Conservation (phyloP, 2,888 invertebrate genomes). For the Agrenia bidenticulata region DNA sequence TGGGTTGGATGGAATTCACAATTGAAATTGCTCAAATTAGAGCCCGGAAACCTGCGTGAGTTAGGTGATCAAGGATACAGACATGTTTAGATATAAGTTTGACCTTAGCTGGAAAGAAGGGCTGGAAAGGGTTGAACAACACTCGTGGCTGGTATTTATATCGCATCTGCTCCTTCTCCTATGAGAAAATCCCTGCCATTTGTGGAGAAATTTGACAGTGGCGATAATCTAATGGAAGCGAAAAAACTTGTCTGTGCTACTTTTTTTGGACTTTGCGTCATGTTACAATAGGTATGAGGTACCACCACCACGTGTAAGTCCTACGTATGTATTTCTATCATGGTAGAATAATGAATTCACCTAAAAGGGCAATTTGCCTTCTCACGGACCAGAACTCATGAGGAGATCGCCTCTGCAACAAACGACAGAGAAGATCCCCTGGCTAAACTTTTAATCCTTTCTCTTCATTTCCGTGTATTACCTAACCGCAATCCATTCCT, state of each 20-base stretch:
- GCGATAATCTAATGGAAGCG: constrained; percentile 53
- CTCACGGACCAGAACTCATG: constrained; percentile 24
- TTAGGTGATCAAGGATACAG: constrained; percentile 9
- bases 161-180: constrained; percentile 38
- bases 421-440: neutral
- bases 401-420: constrained; percentile 11
- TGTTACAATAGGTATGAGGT: constrained; percentile 22
- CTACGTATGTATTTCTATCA: neutral
- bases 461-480: constrained; percentile 23
- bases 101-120: too few species aligned
- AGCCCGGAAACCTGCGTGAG: constrained; percentile 16
- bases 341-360: constrained; percentile 45
- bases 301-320: constrained; percentile 12
- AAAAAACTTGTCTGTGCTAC: constrained; percentile 54
- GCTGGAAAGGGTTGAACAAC: too few species aligned
- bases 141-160: constrained; percentile 23
- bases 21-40: constrained; percentile 22
- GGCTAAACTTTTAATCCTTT: neutral
- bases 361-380: constrained; percentile 49
- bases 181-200: constrained; percentile 52
- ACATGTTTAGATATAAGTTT: neutral
- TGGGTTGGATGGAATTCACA: constrained; percentile 7
- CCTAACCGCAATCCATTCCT: constrained; percentile 12
- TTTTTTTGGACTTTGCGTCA: constrained; percentile 53
- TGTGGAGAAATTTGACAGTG: constrained; percentile 54